Percentiles rank a stretch among this genome's conserved stretches.
Conservation (phyloP, 2,113 vertebrate species). For the Strigops habroptila region DNA sequence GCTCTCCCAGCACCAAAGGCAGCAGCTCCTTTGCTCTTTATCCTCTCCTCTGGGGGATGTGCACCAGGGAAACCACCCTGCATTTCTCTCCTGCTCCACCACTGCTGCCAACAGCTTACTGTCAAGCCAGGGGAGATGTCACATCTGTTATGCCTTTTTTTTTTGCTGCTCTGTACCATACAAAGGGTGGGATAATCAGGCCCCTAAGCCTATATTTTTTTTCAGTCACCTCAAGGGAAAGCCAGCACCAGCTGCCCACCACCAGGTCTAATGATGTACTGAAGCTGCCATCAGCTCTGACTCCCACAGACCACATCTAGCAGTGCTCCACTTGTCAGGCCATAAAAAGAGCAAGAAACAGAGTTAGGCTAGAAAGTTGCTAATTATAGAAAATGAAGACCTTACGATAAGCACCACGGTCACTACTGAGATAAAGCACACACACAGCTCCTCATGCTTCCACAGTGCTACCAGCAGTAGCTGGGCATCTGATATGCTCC, state of each 20-base stretch:
- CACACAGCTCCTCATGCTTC: background rate
- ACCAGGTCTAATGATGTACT: background rate
- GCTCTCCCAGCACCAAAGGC: background rate
- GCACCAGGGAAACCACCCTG: background rate
- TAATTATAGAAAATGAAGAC: background rate
- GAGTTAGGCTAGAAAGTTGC: background rate
- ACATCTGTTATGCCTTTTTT: background rate
- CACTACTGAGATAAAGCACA: background rate
- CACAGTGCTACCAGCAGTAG: background rate
- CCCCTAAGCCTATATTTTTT: background rate
- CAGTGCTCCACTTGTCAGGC: background rate
- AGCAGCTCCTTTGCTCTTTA: background rate
- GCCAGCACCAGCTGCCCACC: constrained; percentile 22
- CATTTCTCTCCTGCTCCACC: background rate
- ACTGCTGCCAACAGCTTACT: background rate
- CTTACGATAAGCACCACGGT: background rate
- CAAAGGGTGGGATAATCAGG: background rate
- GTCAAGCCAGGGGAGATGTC: background rate
- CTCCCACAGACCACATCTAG: background rate
- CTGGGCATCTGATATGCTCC: background rate
- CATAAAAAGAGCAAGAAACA: constrained; percentile 13
- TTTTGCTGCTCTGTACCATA: background rate
- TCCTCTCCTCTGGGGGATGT: background rate
- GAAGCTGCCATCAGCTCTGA: background rate
- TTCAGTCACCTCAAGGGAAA: background rate